Percentiles rank a stretch among this genome's conserved stretches.
phyloP scores from a whole-genome alignment of 2,888 invertebrate genomes.

The Linnaemya vulpina region DNA sequence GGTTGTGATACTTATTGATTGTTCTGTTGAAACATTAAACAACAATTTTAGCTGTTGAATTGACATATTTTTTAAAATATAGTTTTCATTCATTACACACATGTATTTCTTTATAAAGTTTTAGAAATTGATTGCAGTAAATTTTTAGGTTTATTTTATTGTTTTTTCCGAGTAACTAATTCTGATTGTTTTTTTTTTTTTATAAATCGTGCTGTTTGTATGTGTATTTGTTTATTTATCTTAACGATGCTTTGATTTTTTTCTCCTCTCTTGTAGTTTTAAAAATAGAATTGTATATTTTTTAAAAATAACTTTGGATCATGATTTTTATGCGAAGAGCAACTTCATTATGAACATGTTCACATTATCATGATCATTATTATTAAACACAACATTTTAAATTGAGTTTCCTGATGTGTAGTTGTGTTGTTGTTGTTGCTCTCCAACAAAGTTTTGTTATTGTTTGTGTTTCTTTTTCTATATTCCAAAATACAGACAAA shows the following conservation, averaged over 20 bases:
- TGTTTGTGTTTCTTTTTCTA: slow-evolving; percentile 9
- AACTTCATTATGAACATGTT: slow-evolving; percentile 61
- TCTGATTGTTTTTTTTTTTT: background rate
- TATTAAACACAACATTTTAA: slow-evolving; percentile 34
- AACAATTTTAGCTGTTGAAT: background rate
- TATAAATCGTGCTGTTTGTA: slow-evolving; percentile 16
- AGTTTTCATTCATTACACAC: background rate
- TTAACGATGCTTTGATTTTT: slow-evolving; percentile 12
- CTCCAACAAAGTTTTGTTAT: slow-evolving; percentile 56
- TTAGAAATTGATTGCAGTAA: background rate
- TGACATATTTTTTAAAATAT: background rate
- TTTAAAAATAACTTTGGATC: slow-evolving; percentile 67
- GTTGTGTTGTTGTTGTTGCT: slow-evolving; percentile 35
- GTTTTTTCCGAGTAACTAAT: slow-evolving; percentile 25
- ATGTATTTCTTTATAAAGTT: background rate
- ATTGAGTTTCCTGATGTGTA: slow-evolving; percentile 37
- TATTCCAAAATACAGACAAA: background rate
- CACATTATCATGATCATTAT: slow-evolving; percentile 43
- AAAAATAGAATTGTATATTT: slow-evolving; percentile 68
- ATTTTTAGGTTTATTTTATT: background rate
- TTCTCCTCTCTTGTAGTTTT: slow-evolving; percentile 35
- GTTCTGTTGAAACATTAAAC: background rate
- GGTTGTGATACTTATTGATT: background rate
- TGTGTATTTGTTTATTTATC: slow-evolving; percentile 35
- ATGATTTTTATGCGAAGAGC: slow-evolving; percentile 63